These are phyloP conservation scores for Erannis defoliaria DNA, from an alignment of 2,888 invertebrate species.

Conservation along the genomic window DNA sequence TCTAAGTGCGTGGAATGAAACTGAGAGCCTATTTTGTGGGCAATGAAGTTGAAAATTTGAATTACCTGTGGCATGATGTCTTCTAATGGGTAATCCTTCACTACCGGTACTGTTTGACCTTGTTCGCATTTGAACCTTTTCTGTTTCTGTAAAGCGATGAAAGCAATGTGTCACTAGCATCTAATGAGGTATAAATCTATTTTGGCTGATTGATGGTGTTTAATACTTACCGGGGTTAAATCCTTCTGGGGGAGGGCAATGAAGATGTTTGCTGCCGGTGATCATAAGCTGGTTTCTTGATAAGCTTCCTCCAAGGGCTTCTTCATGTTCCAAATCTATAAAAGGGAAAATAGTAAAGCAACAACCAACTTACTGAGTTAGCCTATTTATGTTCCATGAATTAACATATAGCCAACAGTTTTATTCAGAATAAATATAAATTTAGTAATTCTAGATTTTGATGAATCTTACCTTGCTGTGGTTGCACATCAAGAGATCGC, in stretches of 20 bases:
- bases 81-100: slow-evolving; percentile 86
- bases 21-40: slow-evolving; percentile 24
- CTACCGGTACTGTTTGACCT: slow-evolving; percentile 86
- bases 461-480: slow-evolving; percentile 66
- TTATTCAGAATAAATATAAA: background rate
- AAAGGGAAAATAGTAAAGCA: slow-evolving; percentile 23
- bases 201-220: slow-evolving; percentile 8
- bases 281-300: slow-evolving; percentile 92
- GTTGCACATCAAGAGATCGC: slow-evolving; percentile 79
- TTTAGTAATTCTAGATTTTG: background rate
- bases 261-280: slow-evolving; percentile 92
- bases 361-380: no score
- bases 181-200: slow-evolving; percentile 42
- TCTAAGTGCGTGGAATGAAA: slow-evolving; percentile 40
- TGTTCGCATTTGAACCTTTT: slow-evolving; percentile 86
- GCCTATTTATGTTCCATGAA: background rate
- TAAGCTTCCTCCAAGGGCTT: slow-evolving; percentile 84
- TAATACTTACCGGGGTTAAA: slow-evolving; percentile 78
- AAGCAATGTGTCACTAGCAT: slow-evolving; percentile 41
- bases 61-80: slow-evolving; percentile 86
- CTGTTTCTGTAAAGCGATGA: slow-evolving; percentile 72
- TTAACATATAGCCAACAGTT: background rate
- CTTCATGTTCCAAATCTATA: slow-evolving; percentile 82
- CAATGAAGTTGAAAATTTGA: slow-evolving; percentile 26
- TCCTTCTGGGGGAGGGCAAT: slow-evolving; percentile 91